Percentiles rank a stretch among this genome's conserved stretches.
phyloP scores from a whole-genome alignment of 2,888 invertebrate genomes.

The Plagodis pulveraria region DNA sequence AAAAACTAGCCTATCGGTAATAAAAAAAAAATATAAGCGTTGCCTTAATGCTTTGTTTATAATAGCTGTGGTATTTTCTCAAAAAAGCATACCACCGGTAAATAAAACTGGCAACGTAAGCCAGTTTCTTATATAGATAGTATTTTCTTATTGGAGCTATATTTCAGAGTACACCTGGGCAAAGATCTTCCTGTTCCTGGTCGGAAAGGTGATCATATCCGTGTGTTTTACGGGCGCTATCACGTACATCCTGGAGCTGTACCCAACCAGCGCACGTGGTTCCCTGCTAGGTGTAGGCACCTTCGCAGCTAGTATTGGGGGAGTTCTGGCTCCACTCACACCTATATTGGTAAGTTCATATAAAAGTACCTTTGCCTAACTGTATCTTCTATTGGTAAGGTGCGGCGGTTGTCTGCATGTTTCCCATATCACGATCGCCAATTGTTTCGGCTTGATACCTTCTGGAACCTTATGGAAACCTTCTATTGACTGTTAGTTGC shows the following conservation, averaged over 20 bases:
- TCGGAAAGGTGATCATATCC: conserved; percentile 86
- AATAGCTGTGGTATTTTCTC: no score
- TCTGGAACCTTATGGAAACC: no score
- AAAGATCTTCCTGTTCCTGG: conserved; percentile 75
- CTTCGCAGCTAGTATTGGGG: conserved; percentile 85
- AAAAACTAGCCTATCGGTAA: no score
- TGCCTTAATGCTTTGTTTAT: no score
- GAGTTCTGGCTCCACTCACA: conserved; percentile 87
- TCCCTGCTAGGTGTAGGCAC: conserved; percentile 85
- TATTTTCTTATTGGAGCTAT: neutral
- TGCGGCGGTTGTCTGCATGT: no score
- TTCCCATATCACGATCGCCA: no score
- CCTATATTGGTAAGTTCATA: conserved; percentile 72
- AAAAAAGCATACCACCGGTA: neutral
- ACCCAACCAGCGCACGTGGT: conserved; percentile 86
- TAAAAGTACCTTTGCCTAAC: no score
- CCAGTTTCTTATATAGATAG: neutral
- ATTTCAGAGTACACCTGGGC: conserved; percentile 56
- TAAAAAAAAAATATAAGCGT: no score
- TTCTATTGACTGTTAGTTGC: no score
- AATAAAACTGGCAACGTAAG: no score
- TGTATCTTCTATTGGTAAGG: no score
- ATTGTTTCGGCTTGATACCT: no score
- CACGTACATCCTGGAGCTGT: conserved; percentile 87
- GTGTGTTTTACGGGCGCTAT: conserved; percentile 86